Base-by-base conservation (phyloP, 1,140 invertebrate genomes). In the Drosophila sulfurigaster region DNA sequence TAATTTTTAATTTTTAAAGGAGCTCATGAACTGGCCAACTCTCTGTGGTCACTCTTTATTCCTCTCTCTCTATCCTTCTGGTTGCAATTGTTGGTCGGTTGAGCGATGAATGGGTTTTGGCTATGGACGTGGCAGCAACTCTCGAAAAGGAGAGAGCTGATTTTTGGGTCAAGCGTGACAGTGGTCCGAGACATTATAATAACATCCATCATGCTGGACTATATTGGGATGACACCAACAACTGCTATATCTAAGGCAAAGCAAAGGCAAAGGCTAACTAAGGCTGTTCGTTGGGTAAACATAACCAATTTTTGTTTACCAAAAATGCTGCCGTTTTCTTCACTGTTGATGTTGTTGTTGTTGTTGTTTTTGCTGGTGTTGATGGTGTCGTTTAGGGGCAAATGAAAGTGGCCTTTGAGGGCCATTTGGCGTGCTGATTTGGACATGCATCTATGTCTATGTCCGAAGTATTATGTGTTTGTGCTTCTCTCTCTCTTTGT, bases 191-290 rank as follows among this genome's bases (percentile, higher is more conserved):
- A 85, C 70, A 88, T 88, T 88, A 88, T 78, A 89, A 88, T 85
- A 85, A 88, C 85, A 88, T 88, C 85, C 85, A 88, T 88, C 85
- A 88, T 81, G 35, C 49, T 58, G 71, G 78, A 75, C 83, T 78
- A 72, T 62, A 79, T 57, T 69, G 62, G 67, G 79, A 73, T 86
- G 78, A 86, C 78, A 77, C 56, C 67, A 78, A 81, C 67, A 81
- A 56, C 48, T 25, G 16, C 3, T 20, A 25, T 10, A 25, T 2
- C 64, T 58, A 70, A 66, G 46, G 32, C 32, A 35, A 71, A 56
- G 59, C 65, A 13, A 3, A 43, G 8, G 8, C 32, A 15, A 71
- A 56, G 48, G 59, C 62, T 43, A 43, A 43, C 41, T 66, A n/a
- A 52, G 83, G 60, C 82, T 79, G 65, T 87, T 81, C 66, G 66